Base-by-base conservation (phyloP, 1,140 invertebrate species). In the Trichonephila inaurata region DNA sequence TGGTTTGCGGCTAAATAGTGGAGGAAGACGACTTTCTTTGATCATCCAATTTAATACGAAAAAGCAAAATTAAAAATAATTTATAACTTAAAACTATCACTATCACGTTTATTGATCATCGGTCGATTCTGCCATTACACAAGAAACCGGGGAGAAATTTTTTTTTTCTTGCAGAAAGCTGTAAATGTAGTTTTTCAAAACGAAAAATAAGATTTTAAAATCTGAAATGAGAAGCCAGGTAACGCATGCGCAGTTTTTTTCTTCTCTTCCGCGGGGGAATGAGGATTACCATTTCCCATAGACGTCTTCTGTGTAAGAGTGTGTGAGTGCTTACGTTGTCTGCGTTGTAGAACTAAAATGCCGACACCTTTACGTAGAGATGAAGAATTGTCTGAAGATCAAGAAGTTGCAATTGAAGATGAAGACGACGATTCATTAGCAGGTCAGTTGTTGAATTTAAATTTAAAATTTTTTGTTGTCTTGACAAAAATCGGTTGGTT, bases 321-420 rank as follows among this genome's bases (percentile, higher is more conserved):
- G 83, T 88, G 92, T 88, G 86, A 93, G 86, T 93, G 92, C 92
- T 93, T 93, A 88, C 92, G 86, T 93, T 81, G 92, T 58, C 51
- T 86, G 51, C 82, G 77, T 62, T 62, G 44, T 69, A 83, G 21
- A 62, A 58, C 19, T 93, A 93, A 93, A 89, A 95, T 96, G 96
- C 96, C 96, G 60, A 94, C 94, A 91, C 94, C 94, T 93, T 94
- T 89, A 89, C 61, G 94, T 44, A 94, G 94, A 93, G 93, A 95
- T 82, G 93, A 94, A 81, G 94, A 95, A 87, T 82, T 93, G 86
- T 94, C 93, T n/a, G 93, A 91, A 91, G 94, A 94, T 91, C 89
- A 94, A 69, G 89, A 91, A 66, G 89, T 82, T 64, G 69, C 61
- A 14, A 62, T 91, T 51, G 89, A 91, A 81, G 94, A 94, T 8